phyloP scores from a whole-genome alignment of 64 coral and sea anemone species.

The Actinia equina region DNA sequence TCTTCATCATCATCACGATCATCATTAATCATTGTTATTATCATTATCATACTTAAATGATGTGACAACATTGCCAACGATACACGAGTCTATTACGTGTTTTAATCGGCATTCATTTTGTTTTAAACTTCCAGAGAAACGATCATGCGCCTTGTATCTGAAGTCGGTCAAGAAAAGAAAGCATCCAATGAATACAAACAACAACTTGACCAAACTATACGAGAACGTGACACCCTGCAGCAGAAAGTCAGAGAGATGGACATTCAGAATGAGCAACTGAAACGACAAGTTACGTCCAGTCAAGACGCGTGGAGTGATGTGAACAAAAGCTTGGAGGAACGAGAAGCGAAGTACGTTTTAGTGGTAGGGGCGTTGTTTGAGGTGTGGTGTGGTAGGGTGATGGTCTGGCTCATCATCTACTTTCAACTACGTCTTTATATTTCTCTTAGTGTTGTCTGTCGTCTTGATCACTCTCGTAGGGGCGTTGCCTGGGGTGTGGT shows the following conservation, averaged over 20 bases:
- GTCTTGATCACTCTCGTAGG: too few relatives aligned
- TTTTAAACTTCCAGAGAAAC: constrained; percentile 64
- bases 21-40: background rate
- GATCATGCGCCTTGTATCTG: constrained; percentile 91
- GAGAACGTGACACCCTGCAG: constrained; percentile 70
- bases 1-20: background rate
- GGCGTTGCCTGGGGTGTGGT: too few relatives aligned
- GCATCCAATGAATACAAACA: constrained; percentile 61
- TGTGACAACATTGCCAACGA: background rate
- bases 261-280: constrained; percentile 71
- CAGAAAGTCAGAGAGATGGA: constrained; percentile 81
- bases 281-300: constrained; percentile 74
- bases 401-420: too few relatives aligned
- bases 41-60: background rate
- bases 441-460: too few relatives aligned
- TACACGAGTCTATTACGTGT: background rate
- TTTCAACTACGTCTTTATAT: too few relatives aligned
- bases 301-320: constrained; percentile 86
- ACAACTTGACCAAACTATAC: constrained; percentile 47
- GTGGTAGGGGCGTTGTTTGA: too few relatives aligned
- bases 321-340: constrained; percentile 76
- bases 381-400: too few relatives aligned
- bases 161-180: constrained; percentile 95
- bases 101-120: background rate
- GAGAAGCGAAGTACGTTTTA: constrained; percentile 56